Evolutionary conservation across 1,140 invertebrate species (phyloP).

Genomic region (Onthophagus taurus): DNA sequence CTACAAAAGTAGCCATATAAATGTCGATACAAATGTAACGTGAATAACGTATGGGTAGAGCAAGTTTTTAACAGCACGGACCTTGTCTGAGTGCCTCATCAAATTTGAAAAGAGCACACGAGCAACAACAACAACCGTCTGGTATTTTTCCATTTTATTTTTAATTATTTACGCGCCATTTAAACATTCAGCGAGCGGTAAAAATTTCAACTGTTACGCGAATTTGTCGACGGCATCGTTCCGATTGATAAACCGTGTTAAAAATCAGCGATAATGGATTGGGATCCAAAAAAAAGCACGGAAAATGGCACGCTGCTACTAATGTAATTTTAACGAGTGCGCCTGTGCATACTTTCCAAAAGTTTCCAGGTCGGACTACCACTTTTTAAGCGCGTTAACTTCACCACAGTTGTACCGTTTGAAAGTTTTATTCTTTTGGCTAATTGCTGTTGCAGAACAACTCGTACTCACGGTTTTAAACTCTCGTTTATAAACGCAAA

Average conservation of each 20-base stretch:
- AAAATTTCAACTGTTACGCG: no score
- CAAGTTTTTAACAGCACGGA: no score
- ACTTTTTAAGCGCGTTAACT: constrained; percentile 1
- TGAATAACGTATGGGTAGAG: neutral
- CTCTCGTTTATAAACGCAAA: constrained; percentile 8
- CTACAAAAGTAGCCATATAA: no score
- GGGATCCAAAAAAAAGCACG: constrained; percentile 20
- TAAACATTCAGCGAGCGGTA: constrained; percentile 12
- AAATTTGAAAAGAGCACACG: constrained; percentile 16
- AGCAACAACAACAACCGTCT: neutral
- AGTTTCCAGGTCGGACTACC: constrained; percentile 11
- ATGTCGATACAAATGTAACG: no score
- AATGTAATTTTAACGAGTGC: constrained; percentile 34
- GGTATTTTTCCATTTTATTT: constrained; percentile 20
- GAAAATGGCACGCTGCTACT: constrained; percentile 24
- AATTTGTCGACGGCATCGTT: constrained; percentile 19
- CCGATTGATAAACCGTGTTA: constrained; percentile 30
- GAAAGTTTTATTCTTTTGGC: constrained; percentile 8
- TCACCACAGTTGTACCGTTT: neutral
- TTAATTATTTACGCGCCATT: constrained; percentile 20
- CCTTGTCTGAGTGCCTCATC: no score
- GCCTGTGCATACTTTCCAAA: constrained; percentile 26
- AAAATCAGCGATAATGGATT: constrained; percentile 26
- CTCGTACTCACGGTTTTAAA: neutral
- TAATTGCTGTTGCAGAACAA: no score